phyloP scores from a whole-genome alignment of 1,140 invertebrate genomes.

The Lethocerus indicus region DNA sequence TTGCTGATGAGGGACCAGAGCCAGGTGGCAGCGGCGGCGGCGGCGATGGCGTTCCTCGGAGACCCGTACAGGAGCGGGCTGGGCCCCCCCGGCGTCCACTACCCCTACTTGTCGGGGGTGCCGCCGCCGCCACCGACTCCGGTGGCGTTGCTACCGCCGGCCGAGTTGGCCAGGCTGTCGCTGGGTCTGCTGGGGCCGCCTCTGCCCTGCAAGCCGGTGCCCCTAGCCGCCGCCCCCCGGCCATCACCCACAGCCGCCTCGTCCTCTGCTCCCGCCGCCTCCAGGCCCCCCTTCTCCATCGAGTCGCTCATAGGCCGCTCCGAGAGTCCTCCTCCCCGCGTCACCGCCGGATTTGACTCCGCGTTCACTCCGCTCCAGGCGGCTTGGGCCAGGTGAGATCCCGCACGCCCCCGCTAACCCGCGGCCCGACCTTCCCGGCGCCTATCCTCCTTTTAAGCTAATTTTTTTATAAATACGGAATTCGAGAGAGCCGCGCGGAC shows the following conservation, averaged over 20 bases:
- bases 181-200: slow-evolving; percentile 19
- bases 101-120: slow-evolving; percentile 26
- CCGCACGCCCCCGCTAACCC: neutral
- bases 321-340: slow-evolving; percentile 6
- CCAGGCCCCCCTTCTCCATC: slow-evolving; percentile 33
- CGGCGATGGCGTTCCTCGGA: slow-evolving; percentile 5
- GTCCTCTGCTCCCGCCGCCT: slow-evolving; percentile 10
- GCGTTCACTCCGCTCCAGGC: slow-evolving; percentile 19
- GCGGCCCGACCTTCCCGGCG: too few relatives aligned
- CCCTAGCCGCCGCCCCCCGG: slow-evolving; percentile 23
- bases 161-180: slow-evolving; percentile 29
- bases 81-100: slow-evolving; percentile 11
- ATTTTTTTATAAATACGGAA: too few relatives aligned
- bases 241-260: slow-evolving; percentile 6
- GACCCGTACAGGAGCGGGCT: neutral
- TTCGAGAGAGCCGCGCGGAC: too few relatives aligned
- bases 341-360: slow-evolving; percentile 17
- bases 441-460: too few relatives aligned
- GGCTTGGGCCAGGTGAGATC: slow-evolving; percentile 19
- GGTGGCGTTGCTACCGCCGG: slow-evolving; percentile 29
- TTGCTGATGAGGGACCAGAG: slow-evolving; percentile 30
- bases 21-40: slow-evolving; percentile 26
- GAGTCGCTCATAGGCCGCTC: slow-evolving; percentile 29
- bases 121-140: slow-evolving; percentile 25
- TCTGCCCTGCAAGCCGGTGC: slow-evolving; percentile 30